These are phyloP conservation scores for Lipotes vexillifer DNA, from an alignment of 2,113 vertebrate species.

Conservation along the genomic window DNA sequence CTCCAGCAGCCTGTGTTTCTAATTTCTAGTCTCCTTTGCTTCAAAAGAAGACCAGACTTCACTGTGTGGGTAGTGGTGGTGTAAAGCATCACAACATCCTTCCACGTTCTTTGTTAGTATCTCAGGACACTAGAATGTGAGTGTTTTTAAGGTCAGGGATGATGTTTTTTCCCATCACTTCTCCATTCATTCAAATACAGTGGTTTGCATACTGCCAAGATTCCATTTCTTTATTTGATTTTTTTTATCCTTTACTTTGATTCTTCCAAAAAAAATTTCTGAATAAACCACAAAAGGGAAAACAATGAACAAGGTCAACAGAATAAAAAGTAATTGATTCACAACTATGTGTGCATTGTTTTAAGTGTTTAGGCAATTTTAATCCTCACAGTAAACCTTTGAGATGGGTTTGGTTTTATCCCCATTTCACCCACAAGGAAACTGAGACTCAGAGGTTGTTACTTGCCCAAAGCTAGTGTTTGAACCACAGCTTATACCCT, in stretches of 20 bases:
- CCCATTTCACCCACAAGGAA: not conserved
- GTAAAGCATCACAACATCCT: not conserved
- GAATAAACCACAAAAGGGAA: not conserved
- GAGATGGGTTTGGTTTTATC: not conserved
- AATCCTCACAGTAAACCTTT: not conserved
- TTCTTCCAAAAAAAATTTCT: not conserved
- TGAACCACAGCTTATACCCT: not conserved
- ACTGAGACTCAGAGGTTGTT: not conserved
- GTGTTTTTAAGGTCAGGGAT: not conserved
- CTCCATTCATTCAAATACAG: not conserved
- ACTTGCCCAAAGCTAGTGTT: not conserved
- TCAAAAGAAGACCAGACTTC: not conserved
- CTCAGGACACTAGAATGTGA: not conserved
- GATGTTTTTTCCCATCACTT: not conserved
- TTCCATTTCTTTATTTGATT: not conserved
- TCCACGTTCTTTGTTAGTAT: not conserved
- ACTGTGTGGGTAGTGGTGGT: not conserved
- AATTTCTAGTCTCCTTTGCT: not conserved
- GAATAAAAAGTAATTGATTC: not conserved
- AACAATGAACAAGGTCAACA: not conserved
- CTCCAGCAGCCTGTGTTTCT: not conserved
- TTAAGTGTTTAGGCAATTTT: not conserved
- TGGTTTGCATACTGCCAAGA: not conserved
- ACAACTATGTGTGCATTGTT: not conserved
- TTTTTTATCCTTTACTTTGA: not conserved